Evolutionary conservation across 2,113 vertebrate species (phyloP), one percentile per base, ranked within the genome.

Genomic region (Anarhynchus alexandrinus): DNA sequence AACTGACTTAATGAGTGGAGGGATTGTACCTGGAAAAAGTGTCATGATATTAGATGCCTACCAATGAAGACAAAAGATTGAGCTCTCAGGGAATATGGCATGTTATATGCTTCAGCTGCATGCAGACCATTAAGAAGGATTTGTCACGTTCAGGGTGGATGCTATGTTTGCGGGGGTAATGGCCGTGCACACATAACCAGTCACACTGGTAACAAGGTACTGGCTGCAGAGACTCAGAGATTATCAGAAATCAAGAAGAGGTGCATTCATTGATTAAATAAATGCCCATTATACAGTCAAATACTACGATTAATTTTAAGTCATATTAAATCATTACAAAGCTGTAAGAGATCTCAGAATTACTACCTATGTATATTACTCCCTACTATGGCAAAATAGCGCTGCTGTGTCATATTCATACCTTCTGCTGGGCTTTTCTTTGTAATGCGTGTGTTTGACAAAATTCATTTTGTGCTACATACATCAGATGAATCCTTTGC

Each of bases 1-100:
- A 62, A 99, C 99, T 12, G 98, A 99, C 86, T 99, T 99, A 95
- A 99, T 98, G 97, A 99, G 98, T 51, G 99, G 99, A 77, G 99
- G 99, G 96, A 99, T 99, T 72, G 99, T 99, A 97, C 99, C 99
- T 99, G 97, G 36, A 96, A 96, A 95, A 77, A 97, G 96, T 82
- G 70, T 21, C 93, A 83, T 71, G 95, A 72, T 74, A 89, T 98
- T 97, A 98, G 98, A 83, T 82, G 93, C 80, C 87, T 80, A 42
- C 78, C 90, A 87, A 94, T 4, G 71, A 91, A 83, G 95, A 95
- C 49, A 66, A 91, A 90, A 72, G 77, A 57, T 10, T 74, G 93
- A 66, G 36, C 49, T 95, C 90, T 96, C 84, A 95, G 94, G 93
- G 80, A 95, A 93, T 74, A 62, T 4, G n/a, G 77, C 38, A 11